These are phyloP conservation scores for Triplophysa tibetana DNA, from an alignment of 2,113 vertebrate species.

Conservation along the genomic window DNA sequence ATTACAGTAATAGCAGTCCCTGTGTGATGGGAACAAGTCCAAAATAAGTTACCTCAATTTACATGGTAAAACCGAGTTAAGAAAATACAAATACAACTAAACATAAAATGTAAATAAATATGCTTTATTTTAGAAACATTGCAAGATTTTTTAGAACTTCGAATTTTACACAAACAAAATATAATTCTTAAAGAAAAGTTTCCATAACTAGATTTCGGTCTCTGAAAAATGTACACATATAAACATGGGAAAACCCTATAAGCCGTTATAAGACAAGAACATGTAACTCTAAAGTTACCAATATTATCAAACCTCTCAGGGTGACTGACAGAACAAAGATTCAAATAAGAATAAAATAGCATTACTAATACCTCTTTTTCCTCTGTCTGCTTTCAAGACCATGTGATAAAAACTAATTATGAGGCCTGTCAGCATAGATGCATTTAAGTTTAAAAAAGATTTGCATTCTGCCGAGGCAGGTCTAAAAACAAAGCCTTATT, in stretches of 20 bases:
- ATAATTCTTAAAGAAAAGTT: not conserved
- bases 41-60: not conserved
- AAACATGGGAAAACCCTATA: not conserved
- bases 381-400: not conserved
- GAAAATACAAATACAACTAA: not conserved
- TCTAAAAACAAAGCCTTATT: not conserved
- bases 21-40: not conserved
- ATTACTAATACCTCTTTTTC: not conserved
- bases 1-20: not conserved
- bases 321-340: not conserved
- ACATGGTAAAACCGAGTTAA: not conserved
- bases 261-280: not conserved
- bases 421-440: not conserved
- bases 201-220: not conserved
- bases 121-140: constrained; percentile 54
- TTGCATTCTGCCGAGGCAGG: constrained; percentile 11
- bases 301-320: not conserved
- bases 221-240: constrained; percentile 11
- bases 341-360: not conserved
- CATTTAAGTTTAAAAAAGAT: constrained; percentile 1
- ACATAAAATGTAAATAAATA: constrained; percentile 50
- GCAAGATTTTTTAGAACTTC: constrained; percentile 37
- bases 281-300: not conserved
- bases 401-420: not conserved
- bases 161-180: constrained; percentile 50